phyloP scores from a whole-genome alignment of 2,113 vertebrate species.

The Zonotrichia leucophrys region DNA sequence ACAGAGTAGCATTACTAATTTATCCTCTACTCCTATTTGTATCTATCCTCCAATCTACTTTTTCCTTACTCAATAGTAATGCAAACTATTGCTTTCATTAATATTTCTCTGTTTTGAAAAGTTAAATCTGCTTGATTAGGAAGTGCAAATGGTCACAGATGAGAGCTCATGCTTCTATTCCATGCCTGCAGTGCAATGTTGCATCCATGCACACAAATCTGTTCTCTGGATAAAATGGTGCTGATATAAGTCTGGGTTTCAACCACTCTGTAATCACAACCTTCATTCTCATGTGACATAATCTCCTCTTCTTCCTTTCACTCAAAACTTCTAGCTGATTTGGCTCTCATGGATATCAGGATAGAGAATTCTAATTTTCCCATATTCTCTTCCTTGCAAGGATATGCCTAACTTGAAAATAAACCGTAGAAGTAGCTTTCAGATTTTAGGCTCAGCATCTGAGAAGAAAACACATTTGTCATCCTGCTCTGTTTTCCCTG shows the following conservation, averaged over 20 bases:
- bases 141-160: not conserved
- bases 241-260: not conserved
- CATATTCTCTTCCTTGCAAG: not conserved
- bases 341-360: not conserved
- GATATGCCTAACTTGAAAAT: not conserved
- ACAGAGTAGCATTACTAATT: not conserved
- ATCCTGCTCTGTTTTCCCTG: not conserved
- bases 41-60: not conserved
- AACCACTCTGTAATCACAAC: not conserved
- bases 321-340: not conserved
- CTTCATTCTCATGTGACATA: not conserved
- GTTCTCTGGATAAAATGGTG: not conserved
- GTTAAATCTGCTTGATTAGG: not conserved
- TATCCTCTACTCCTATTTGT: not conserved
- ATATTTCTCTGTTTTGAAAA: not conserved
- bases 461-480: not conserved
- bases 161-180: not conserved
- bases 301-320: not conserved
- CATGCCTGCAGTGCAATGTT: not conserved
- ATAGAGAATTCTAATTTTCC: not conserved
- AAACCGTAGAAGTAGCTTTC: not conserved
- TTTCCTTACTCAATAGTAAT: not conserved
- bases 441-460: not conserved
- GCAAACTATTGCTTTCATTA: not conserved
- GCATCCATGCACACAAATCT: not conserved